Base-by-base conservation (phyloP, 2,888 invertebrate species). In the Nephrotoma appendiculata region DNA sequence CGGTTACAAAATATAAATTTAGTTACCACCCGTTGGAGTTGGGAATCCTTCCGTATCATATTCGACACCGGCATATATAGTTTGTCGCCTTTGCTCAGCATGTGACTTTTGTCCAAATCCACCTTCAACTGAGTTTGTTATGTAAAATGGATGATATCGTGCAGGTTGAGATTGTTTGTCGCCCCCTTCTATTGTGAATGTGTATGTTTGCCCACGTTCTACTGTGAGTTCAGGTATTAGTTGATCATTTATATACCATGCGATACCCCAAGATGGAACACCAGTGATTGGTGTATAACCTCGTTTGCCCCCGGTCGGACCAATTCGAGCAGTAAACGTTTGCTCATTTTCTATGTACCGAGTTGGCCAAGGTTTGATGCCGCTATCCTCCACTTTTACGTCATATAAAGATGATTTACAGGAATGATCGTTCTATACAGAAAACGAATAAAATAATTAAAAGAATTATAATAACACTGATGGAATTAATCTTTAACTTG, bases 201-300 rank as follows among this genome's bases (percentile, higher is more conserved):
- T 96, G 92, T 98, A 98, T 0, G 95, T 96, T 90, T 95, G 94
- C 2, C 97, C 98, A 85, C 98, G 93, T 90, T 97, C 96, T 87
- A 98, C 96, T 86, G 95, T 96, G 44, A 98, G 92, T 92, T 98
- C 98, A 0, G 98, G 98, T 88, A 98, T 97, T 31, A 98, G 93
- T 88, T 95, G 93, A 89, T 97, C 97, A 92, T 98, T 98, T 90
- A 98, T 95, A 92, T 97, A 98, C 97, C 97, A 98, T 19, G 97
- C 96, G 88, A 98, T 96, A 87, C 97, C 97, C 96, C 97, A 97
- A 0, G 96, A 96, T 6, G 96, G 95, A 89, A 94, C 89, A 92
- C 96, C 96, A 12, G 97, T 97, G 87, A 96, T 94, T 1, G 95
- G 94, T 0, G 95, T 94, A 91, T 97, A 97, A 0, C 97, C 97